These are phyloP conservation scores for Hylaeus anthracinus DNA, from an alignment of 1,140 invertebrate species.

Conservation along the genomic window DNA sequence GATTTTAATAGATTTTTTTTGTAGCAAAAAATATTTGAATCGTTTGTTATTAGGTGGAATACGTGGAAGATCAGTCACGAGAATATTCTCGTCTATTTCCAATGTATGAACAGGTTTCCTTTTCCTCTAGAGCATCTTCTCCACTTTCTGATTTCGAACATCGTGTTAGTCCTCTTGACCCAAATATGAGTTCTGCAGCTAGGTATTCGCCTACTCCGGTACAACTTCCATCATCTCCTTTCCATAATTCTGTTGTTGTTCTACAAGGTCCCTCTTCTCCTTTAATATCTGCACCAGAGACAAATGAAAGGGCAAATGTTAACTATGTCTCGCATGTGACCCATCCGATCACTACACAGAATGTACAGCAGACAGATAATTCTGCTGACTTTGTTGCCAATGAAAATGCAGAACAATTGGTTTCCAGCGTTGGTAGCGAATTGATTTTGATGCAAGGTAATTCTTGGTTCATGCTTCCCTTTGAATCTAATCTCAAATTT, in stretches of 20 bases:
- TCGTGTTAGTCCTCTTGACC: conserved; percentile 82
- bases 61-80: conserved; percentile 78
- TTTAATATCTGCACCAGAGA: conserved; percentile 71
- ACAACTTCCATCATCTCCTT: conserved; percentile 77
- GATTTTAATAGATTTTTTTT: not conserved
- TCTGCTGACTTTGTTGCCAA: conserved; percentile 74
- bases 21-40: not conserved
- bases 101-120: conserved; percentile 77
- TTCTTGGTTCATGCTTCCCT: not conserved
- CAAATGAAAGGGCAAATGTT: conserved; percentile 65
- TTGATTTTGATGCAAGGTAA: conserved; percentile 78
- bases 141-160: conserved; percentile 81
- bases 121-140: conserved; percentile 77
- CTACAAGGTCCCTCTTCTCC: conserved; percentile 77
- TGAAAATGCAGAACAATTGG: conserved; percentile 70
- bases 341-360: conserved; percentile 65
- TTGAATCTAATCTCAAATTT: not conserved
- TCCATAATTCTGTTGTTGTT: conserved; percentile 81
- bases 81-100: conserved; percentile 79
- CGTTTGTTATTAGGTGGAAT: conserved; percentile 79
- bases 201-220: conserved; percentile 82
- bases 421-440: conserved; percentile 75
- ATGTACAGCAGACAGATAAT: conserved; percentile 65
- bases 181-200: conserved; percentile 83
- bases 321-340: conserved; percentile 73